Evolutionary conservation across 2,888 invertebrate genomes (phyloP).

Genomic region (Xestia sexstrigata): DNA sequence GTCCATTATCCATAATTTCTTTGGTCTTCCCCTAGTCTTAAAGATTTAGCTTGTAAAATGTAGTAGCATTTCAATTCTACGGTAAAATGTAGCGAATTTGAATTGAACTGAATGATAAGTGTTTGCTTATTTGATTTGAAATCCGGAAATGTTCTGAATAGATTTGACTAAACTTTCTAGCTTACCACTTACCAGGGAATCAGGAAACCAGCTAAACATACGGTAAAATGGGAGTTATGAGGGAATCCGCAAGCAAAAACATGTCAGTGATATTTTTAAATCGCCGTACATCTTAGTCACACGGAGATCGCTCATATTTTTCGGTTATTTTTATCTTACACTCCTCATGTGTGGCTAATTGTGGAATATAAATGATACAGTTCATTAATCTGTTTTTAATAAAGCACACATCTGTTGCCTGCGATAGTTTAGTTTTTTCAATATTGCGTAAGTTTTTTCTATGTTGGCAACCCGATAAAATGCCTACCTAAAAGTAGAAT

Average conservation of each 20-base stretch:
- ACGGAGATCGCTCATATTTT: slow-evolving; percentile 54
- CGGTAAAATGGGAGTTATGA: background rate
- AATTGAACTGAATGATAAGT: slow-evolving; percentile 45
- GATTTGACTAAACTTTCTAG: slow-evolving; percentile 38
- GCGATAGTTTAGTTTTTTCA: slow-evolving; percentile 6
- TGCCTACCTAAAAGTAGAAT: background rate
- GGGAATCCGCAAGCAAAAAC: slow-evolving; percentile 41
- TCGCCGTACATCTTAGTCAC: slow-evolving; percentile 56
- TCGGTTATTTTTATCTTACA: slow-evolving; percentile 48
- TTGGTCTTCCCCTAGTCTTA: background rate
- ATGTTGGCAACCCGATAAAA: background rate
- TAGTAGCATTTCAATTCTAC: slow-evolving; percentile 24
- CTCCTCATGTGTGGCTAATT: slow-evolving; percentile 50
- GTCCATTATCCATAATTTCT: background rate
- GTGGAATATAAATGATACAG: slow-evolving; percentile 54
- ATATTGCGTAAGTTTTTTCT: background rate
- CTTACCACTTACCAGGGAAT: background rate
- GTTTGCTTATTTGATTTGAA: slow-evolving; percentile 41
- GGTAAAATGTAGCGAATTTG: slow-evolving; percentile 49
- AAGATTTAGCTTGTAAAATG: background rate
- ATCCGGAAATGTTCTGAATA: slow-evolving; percentile 39
- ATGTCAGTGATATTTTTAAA: slow-evolving; percentile 59
- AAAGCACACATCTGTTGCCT: slow-evolving; percentile 27
- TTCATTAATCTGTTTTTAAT: slow-evolving; percentile 35
- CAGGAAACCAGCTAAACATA: background rate